Conservation (phyloP, 2,888 invertebrate genomes). For the Caenorhabditis wallacei region DNA sequence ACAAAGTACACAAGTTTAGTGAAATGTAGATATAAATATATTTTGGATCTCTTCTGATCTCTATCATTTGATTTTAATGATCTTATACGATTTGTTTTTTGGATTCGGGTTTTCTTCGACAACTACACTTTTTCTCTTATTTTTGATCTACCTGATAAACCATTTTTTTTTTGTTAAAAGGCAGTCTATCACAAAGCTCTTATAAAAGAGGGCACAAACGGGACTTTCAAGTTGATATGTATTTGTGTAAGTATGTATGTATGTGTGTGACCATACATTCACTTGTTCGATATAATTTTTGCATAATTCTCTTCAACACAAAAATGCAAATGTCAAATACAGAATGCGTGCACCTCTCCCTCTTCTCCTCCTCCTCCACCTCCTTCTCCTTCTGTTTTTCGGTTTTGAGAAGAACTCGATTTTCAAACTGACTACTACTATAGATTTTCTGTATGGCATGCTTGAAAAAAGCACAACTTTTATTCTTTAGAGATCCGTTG, state of each 20-base stretch:
- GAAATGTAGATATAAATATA: not conserved
- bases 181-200: not conserved
- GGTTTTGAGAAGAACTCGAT: conserved; percentile 16
- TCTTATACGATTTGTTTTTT: conserved; percentile 3
- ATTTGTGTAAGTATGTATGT: not conserved
- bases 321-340: conserved; percentile 54
- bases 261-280: conserved; percentile 18
- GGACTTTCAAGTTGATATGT: not conserved
- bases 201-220: not conserved
- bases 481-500: conserved; percentile 69
- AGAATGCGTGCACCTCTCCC: conserved; percentile 1
- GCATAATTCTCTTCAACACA: conserved; percentile 31
- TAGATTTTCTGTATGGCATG: conserved; percentile 67
- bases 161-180: not conserved
- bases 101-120: not conserved
- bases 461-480: conserved; percentile 72
- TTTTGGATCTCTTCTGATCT: not conserved
- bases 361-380: not conserved
- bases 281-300: conserved; percentile 38
- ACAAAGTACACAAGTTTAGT: conserved; percentile 58
- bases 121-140: not conserved
- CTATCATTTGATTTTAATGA: conserved; percentile 6
- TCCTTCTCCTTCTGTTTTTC: too few species aligned
- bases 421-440: conserved; percentile 26
- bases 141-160: conserved; percentile 5